phyloP scores from a whole-genome alignment of 2,888 invertebrate genomes.

The Phyllotreta striolata region DNA sequence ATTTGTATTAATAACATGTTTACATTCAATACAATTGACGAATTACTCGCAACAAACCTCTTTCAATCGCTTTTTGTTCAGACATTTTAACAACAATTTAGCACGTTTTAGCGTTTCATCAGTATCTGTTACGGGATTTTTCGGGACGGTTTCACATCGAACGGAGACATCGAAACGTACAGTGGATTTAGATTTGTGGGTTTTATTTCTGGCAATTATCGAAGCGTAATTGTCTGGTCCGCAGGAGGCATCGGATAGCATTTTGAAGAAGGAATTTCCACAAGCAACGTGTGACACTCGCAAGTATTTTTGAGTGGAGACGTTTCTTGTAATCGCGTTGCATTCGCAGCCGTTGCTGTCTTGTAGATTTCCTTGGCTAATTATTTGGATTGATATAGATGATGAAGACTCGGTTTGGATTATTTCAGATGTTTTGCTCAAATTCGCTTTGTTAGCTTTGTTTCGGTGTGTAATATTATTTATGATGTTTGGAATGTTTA shows the following conservation, averaged over 20 bases:
- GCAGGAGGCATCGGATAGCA: constrained; percentile 1
- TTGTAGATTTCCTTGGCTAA: not conserved
- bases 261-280: constrained; percentile 7
- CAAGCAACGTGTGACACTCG: constrained; percentile 3
- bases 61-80: constrained; percentile 8
- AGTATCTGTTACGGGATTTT: not conserved
- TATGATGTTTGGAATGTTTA: no score
- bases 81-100: constrained; percentile 9
- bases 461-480: no score
- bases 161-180: constrained; percentile 10
- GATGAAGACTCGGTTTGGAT: no score
- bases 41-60: no score
- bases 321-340: not conserved
- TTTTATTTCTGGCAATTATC: not conserved
- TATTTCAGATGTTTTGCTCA: no score
- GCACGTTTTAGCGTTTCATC: not conserved
- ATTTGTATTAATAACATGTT: no score
- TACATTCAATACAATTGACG: no score
- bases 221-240: not conserved
- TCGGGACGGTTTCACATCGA: not conserved
- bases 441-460: no score
- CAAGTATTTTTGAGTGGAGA: not conserved
- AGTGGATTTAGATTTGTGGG: not conserved
- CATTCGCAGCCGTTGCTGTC: not conserved
- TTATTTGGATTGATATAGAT: no score